These are phyloP conservation scores for Manis crassicaudata DNA, from an alignment of 2,797 vertebrate species.

Conservation along the genomic window DNA sequence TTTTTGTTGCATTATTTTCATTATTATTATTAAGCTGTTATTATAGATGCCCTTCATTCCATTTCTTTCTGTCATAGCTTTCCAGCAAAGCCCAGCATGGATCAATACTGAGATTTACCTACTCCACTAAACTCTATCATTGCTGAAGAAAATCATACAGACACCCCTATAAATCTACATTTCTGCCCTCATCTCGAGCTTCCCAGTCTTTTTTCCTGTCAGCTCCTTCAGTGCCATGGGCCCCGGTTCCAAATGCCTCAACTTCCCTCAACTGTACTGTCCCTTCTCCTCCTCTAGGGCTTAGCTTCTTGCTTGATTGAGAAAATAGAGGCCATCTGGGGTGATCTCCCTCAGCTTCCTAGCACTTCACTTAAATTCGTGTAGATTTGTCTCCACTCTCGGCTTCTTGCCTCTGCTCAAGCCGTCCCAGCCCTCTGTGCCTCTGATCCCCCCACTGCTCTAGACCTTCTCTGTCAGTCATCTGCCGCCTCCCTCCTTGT, in stretches of 20 bases:
- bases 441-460: background rate
- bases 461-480: background rate
- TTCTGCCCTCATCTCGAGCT: background rate
- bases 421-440: background rate
- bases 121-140: background rate
- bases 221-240: background rate
- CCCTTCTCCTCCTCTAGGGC: background rate
- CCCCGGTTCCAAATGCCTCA: background rate
- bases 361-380: background rate
- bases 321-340: background rate
- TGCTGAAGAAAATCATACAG: background rate
- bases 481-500: rapidly evolving
- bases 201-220: background rate
- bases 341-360: background rate
- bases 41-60: background rate
- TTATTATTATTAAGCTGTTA: constrained; percentile 10
- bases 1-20: background rate
- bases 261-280: background rate
- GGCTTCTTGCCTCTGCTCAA: background rate
- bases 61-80: background rate
- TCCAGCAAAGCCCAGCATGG: background rate
- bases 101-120: background rate
- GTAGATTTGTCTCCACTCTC: background rate
- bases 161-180: background rate
- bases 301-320: background rate